These are phyloP conservation scores for Pelagia noctiluca DNA, from an alignment of 30 jellyfish, hydroid and myxozoan genomes.

Conservation along the genomic window DNA sequence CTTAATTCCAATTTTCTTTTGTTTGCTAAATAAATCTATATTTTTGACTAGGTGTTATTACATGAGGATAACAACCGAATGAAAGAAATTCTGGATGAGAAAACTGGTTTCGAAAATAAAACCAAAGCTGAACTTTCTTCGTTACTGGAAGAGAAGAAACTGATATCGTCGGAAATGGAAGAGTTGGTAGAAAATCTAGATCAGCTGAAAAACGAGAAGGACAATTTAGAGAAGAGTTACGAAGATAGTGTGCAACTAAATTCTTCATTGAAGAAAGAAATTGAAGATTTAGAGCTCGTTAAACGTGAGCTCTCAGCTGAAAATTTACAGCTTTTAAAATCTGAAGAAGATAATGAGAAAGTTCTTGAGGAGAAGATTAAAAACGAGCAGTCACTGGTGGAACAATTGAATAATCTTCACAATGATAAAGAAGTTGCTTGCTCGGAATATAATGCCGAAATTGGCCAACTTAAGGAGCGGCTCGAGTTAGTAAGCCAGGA, in stretches of 20 bases:
- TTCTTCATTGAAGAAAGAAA: not conserved
- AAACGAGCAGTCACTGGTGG: slow-evolving; percentile 7
- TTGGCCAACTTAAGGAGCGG: slow-evolving; percentile 45
- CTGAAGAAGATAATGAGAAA: not conserved
- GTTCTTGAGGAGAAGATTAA: not conserved
- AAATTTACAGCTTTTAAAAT: not conserved
- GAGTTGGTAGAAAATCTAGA: slow-evolving; percentile 5
- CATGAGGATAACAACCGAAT: slow-evolving; percentile 17
- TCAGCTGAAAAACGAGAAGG: not conserved
- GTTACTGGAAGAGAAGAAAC: not conserved
- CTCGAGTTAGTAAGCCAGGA: slow-evolving; percentile 36
- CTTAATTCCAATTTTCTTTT: no score
- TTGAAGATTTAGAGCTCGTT: not conserved
- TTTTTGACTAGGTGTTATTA: not conserved
- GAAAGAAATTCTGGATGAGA: slow-evolving; percentile 17
- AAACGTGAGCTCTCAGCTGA: not conserved
- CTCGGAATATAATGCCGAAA: slow-evolving; percentile 37
- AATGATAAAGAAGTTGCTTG: slow-evolving; percentile 2
- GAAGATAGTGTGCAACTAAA: slow-evolving; percentile 7
- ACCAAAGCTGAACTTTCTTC: not conserved
- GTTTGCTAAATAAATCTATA: no score
- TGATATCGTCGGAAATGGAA: not conserved
- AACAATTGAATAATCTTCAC: not conserved
- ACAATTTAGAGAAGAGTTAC: not conserved
- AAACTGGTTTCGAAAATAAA: not conserved